A percentile compares a stretch with the other conserved stretches of the same genome.
Evolutionary conservation across 2,888 invertebrate species (phyloP).

Genomic region (Papilio protenor): DNA sequence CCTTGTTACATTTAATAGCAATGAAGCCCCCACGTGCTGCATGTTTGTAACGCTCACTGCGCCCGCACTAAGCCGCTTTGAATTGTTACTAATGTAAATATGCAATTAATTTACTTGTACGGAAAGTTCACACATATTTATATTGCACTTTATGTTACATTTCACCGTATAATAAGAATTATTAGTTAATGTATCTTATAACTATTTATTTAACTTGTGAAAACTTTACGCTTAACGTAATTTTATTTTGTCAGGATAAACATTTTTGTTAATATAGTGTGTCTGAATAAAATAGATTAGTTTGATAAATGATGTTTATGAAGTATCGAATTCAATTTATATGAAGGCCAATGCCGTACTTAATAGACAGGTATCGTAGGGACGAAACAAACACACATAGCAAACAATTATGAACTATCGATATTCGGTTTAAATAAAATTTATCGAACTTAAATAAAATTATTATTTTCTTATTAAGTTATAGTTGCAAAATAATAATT

Average conservation of each 20-base stretch:
- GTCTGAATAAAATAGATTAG: no score
- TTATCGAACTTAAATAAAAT: no score
- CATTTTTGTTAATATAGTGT: no score
- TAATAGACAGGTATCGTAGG: no score
- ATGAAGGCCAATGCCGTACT: no score
- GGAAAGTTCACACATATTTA: not conserved
- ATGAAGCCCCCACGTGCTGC: not conserved
- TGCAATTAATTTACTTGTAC: conserved; percentile 15
- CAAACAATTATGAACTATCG: no score
- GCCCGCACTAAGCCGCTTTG: conserved; percentile 7
- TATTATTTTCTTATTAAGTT: not conserved
- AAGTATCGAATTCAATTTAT: no score
- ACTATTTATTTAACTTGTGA: not conserved
- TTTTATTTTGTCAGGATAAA: not conserved
- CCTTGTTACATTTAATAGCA: conserved; percentile 9
- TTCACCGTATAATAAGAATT: no score
- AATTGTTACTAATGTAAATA: conserved; percentile 10
- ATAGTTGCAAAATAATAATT: not conserved
- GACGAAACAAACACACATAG: no score
- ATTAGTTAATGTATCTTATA: not conserved
- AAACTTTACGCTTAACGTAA: not conserved
- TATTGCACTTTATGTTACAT: not conserved
- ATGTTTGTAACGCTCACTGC: conserved; percentile 11
- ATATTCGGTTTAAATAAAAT: no score
- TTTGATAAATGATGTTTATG: no score